phyloP scores from a whole-genome alignment of 2,888 invertebrate species.

The Chydorus sphaericus region DNA sequence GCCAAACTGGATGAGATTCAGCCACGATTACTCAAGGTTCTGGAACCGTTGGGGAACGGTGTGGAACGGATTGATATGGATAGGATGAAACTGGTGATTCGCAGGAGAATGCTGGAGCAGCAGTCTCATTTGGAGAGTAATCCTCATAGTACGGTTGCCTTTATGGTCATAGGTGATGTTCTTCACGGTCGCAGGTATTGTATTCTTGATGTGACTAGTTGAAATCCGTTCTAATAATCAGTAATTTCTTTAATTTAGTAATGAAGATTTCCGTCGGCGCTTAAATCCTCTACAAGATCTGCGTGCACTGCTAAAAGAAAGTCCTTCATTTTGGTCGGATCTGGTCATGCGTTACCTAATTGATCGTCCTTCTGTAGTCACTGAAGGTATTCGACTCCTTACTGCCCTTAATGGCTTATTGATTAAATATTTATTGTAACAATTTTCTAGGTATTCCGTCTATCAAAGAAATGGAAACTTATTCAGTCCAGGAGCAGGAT shows the following conservation, averaged over 20 bases:
- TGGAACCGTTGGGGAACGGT: conserved; percentile 33
- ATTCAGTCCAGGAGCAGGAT: conserved; percentile 55
- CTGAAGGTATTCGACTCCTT: conserved; percentile 24
- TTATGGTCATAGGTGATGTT: conserved; percentile 64
- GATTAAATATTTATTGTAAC: too few species aligned
- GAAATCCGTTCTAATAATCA: neutral
- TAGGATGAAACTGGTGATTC: conserved; percentile 54
- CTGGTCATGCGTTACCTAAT: conserved; percentile 52
- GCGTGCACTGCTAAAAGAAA: conserved; percentile 43
- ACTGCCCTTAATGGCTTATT: too few species aligned
- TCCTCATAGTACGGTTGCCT: conserved; percentile 62
- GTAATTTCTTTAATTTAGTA: conserved; percentile 16
- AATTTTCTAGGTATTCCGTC: conserved; percentile 34
- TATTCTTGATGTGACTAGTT: conserved; percentile 44
- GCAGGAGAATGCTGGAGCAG: conserved; percentile 50
- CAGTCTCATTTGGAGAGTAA: conserved; percentile 55
- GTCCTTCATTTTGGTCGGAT: conserved; percentile 51
- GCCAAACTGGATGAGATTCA: conserved; percentile 47
- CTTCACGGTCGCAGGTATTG: conserved; percentile 58
- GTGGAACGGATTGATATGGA: conserved; percentile 47
- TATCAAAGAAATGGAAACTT: conserved; percentile 42
- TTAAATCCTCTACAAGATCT: conserved; percentile 50
- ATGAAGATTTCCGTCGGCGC: conserved; percentile 41
- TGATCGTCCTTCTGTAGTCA: conserved; percentile 43
- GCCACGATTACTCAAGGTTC: conserved; percentile 36